A percentile compares a stretch with the other conserved stretches of the same genome.
phyloP scores from a whole-genome alignment of 2,113 vertebrate species.

The Nanorana parkeri region DNA sequence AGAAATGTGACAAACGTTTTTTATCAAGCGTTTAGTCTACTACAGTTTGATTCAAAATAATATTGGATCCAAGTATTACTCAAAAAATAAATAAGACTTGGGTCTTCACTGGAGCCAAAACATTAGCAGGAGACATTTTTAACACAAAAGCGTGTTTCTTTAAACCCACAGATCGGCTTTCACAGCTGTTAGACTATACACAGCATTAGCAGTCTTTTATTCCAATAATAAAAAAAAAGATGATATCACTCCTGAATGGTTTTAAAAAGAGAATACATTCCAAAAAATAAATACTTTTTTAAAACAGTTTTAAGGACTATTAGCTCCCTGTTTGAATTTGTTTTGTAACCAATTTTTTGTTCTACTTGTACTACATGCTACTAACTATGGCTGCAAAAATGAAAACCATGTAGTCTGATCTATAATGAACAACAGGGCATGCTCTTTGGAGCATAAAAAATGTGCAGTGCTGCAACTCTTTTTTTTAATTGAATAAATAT shows the following conservation, averaged over 20 bases:
- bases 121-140: slow-evolving; percentile 37
- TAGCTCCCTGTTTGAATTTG: too few relatives aligned
- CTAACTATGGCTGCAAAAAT: too few relatives aligned
- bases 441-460: too few relatives aligned
- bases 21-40: slow-evolving; percentile 34
- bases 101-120: slow-evolving; percentile 17
- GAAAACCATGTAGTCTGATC: too few relatives aligned
- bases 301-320: too few relatives aligned
- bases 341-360: too few relatives aligned
- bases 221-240: not conserved
- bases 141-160: slow-evolving; percentile 21
- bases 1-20: slow-evolving; percentile 24
- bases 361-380: too few relatives aligned
- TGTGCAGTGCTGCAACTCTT: too few relatives aligned
- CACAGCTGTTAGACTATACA: slow-evolving; percentile 35
- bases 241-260: not conserved
- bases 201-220: not conserved
- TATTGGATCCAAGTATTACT: slow-evolving; percentile 32
- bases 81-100: slow-evolving; percentile 39
- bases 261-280: too few relatives aligned
- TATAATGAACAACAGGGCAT: too few relatives aligned
- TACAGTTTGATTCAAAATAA: slow-evolving; percentile 36
- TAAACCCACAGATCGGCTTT: slow-evolving; percentile 26
- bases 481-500: too few relatives aligned
- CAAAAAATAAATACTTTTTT: too few relatives aligned